Percentiles rank a stretch among this genome's conserved stretches.
Evolutionary conservation across 2,797 vertebrate species (phyloP).

Genomic region (Darevskia mixta): DNA sequence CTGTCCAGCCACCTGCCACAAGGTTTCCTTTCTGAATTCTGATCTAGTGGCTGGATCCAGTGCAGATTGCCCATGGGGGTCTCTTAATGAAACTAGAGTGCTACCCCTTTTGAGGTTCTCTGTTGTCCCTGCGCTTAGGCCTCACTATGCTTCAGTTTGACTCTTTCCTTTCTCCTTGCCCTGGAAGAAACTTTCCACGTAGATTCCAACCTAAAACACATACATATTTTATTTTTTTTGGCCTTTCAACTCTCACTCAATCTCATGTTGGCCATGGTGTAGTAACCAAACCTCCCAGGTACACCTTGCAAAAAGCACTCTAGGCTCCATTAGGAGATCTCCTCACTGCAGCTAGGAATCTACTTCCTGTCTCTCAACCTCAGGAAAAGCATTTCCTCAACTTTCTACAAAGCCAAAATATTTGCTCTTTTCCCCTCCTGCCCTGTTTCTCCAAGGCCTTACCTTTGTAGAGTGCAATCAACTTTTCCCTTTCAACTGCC

Average conservation of each 20-base stretch:
- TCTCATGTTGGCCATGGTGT: conserved; percentile 27
- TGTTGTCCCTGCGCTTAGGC: conserved; percentile 68
- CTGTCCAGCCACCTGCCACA: conserved; percentile 78
- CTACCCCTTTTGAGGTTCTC: conserved; percentile 67
- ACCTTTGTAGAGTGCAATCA: conserved; percentile 70
- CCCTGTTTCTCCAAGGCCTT: conserved; percentile 68
- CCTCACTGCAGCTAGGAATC: conserved; percentile 82
- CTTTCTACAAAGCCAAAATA: conserved; percentile 85
- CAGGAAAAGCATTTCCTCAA: conserved; percentile 89
- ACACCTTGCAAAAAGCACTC: conserved; percentile 74
- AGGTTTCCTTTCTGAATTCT: conserved; percentile 74
- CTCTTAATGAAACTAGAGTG: conserved; percentile 76
- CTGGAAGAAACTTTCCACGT: conserved; percentile 67
- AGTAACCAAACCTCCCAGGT: conserved; percentile 72
- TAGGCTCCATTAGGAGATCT: conserved; percentile 76
- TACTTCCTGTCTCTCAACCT: conserved; percentile 87
- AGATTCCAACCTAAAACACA: conserved; percentile 74
- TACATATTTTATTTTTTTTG: conserved; percentile 58
- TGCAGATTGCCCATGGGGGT: conserved; percentile 75
- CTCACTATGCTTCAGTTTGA: conserved; percentile 48
- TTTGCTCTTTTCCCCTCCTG: conserved; percentile 81
- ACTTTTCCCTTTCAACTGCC: conserved; percentile 67
- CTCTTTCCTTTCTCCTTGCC: conserved; percentile 52
- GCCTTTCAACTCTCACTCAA: conserved; percentile 64
- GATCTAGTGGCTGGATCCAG: conserved; percentile 77